Evolutionary conservation across 2,888 invertebrate genomes (phyloP).

Genomic region (Bibio marci): DNA sequence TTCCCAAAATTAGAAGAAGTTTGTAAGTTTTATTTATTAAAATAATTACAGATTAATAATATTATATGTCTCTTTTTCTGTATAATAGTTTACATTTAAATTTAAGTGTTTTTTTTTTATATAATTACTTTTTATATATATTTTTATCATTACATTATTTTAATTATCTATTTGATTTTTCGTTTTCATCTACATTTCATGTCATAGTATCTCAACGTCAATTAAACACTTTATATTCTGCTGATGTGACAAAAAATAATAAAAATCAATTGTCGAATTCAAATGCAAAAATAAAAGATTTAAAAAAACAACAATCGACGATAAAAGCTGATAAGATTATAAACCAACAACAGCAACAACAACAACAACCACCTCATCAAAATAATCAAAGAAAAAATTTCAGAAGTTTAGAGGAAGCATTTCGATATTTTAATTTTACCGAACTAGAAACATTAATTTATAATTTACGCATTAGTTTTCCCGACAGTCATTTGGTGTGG

Average conservation of each 20-base stretch:
- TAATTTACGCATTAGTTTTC: constrained; percentile 43
- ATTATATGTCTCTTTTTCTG: not conserved
- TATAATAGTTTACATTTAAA: too few relatives aligned
- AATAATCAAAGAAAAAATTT: constrained; percentile 12
- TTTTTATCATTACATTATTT: not conserved
- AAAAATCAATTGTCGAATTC: too few relatives aligned
- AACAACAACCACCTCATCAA: constrained; percentile 5
- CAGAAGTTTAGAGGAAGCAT: constrained; percentile 21
- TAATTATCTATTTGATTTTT: too few relatives aligned
- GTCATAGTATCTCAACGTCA: too few relatives aligned
- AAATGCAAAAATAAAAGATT: too few relatives aligned
- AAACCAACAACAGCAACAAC: not conserved
- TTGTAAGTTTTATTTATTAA: constrained; percentile 39
- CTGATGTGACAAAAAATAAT: too few relatives aligned
- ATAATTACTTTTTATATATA: not conserved
- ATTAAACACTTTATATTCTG: too few relatives aligned
- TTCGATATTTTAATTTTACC: constrained; percentile 33
- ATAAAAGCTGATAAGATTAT: not conserved
- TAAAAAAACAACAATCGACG: not conserved
- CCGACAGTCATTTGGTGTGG: constrained; percentile 54
- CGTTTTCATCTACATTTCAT: too few relatives aligned
- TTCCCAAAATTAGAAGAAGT: constrained; percentile 55
- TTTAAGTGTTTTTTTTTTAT: too few relatives aligned
- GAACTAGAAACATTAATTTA: constrained; percentile 36
- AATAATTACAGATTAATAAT: too few relatives aligned